Evolutionary conservation across 2,797 vertebrate genomes (phyloP), one percentile per base, ranked within the genome.

Genomic region (Microcaecilia unicolor): DNA sequence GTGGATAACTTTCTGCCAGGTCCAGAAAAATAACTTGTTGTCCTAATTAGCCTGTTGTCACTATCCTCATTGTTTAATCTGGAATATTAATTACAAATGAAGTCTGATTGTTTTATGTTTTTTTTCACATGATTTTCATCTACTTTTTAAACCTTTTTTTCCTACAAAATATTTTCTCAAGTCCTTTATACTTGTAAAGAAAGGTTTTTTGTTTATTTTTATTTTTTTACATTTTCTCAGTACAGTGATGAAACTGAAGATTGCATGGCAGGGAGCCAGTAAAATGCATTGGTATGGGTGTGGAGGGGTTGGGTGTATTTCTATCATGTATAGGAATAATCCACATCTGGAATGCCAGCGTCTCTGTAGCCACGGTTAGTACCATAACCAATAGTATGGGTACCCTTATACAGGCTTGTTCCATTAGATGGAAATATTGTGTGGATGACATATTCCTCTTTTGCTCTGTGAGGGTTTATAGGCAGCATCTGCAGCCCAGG

Each of bases 361-460:
- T 89, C 92, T 74, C 90, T 85, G 67, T 92, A 93, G 49, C 92
- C 92, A 38, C 91, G 83, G 22, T 91, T 91, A 72, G 90, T 90
- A 38, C 91, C 88, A 4, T 92, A 92, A 55, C 85, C 85, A 4
- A 70, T 52, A 25, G 69, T 61, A 58, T 85, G 84, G 24, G 81
- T 65, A 34, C 80, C 84, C 76, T 90, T 93, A 72, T 91, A 93
- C 44, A 91, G 72, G 50, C 86, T 86, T 41, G 86, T 91, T 74
- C 90, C 89, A 4, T 93, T 93, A 47, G 91, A 91, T 25, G 92
- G 92, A 64, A 90, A 95, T 68, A 96, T 94, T 51, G 92, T 95
- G 37, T 92, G 92, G 50, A 96, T 91, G 49, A 93, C 89, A 21
- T 92, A 93, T 66, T 94, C 92, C 61, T 94, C 92, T 57, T 84